Percentiles rank a stretch among this genome's conserved stretches.
Evolutionary conservation across 2,113 vertebrate genomes (phyloP).

Genomic region (Gambusia affinis): DNA sequence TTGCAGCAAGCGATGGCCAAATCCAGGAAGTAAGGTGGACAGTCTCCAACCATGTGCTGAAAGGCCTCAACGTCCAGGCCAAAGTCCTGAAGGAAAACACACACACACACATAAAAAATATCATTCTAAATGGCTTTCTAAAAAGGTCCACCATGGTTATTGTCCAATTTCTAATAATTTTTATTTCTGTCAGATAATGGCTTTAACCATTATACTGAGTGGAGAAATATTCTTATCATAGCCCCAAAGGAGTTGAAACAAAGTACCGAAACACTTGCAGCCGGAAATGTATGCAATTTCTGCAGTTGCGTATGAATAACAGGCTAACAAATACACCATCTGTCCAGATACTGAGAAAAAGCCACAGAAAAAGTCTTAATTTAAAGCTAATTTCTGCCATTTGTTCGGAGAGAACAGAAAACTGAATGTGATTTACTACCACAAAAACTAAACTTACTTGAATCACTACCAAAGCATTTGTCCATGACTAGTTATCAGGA

Average conservation of each 20-base stretch:
- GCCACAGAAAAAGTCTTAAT: too few relatives aligned
- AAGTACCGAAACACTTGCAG: not conserved
- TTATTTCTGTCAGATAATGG: not conserved
- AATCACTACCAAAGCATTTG: not conserved
- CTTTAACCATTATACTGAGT: conserved; percentile 11
- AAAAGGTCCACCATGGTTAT: not conserved
- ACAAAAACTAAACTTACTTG: too few relatives aligned
- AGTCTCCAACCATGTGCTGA: conserved; percentile 87
- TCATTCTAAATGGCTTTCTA: not conserved
- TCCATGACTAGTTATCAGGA: not conserved
- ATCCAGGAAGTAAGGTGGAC: conserved; percentile 86
- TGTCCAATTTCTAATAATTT: not conserved
- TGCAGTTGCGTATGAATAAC: not conserved
- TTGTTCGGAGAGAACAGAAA: not conserved
- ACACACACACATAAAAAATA: not conserved
- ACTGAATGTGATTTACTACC: too few relatives aligned
- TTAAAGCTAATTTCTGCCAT: too few relatives aligned
- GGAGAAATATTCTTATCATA: conserved; percentile 8
- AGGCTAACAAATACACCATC: not conserved
- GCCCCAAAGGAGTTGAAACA: not conserved
- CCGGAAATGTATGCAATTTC: not conserved
- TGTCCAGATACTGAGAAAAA: not conserved
- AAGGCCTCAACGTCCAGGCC: conserved; percentile 83
- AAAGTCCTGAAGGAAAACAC: conserved; percentile 60
- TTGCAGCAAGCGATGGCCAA: conserved; percentile 92